These are phyloP conservation scores for Drosophila arawakana DNA, from an alignment of 1,140 invertebrate genomes.

Conservation along the genomic window DNA sequence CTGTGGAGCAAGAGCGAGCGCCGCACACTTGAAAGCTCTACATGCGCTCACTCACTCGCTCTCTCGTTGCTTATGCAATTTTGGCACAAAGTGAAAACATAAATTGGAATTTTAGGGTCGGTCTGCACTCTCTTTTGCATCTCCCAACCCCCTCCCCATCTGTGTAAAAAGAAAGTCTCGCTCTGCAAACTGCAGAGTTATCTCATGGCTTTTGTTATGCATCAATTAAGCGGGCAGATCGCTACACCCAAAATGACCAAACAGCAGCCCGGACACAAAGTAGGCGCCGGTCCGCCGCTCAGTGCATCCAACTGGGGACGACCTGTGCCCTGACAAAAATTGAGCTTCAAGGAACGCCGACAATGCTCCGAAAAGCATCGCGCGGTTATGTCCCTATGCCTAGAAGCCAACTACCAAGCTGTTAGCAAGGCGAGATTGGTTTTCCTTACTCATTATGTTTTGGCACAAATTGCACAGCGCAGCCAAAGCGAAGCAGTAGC, in stretches of 20 bases:
- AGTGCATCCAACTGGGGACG: slow-evolving; percentile 59
- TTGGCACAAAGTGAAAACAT: slow-evolving; percentile 61
- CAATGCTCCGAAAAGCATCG: not conserved
- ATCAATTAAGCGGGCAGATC: slow-evolving; percentile 64
- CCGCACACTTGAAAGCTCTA: slow-evolving; percentile 18
- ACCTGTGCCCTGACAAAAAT: slow-evolving; percentile 83
- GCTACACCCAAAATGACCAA: slow-evolving; percentile 61
- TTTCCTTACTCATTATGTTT: slow-evolving; percentile 84
- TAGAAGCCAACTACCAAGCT: slow-evolving; percentile 79
- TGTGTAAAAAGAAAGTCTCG: slow-evolving; percentile 20
- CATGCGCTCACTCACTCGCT: slow-evolving; percentile 15
- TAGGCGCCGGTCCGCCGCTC: slow-evolving; percentile 61
- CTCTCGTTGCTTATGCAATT: slow-evolving; percentile 65
- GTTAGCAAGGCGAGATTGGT: slow-evolving; percentile 79
- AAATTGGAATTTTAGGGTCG: slow-evolving; percentile 52
- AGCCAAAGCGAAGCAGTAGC: slow-evolving; percentile 4
- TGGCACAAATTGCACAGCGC: slow-evolving; percentile 55
- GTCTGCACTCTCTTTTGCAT: not conserved
- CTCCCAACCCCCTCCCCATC: no score
- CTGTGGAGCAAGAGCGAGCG: slow-evolving; percentile 8
- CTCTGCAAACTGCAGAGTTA: not conserved
- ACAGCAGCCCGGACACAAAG: slow-evolving; percentile 66
- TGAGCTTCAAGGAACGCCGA: slow-evolving; percentile 64
- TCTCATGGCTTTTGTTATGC: not conserved
- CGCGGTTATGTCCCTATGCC: slow-evolving; percentile 56